Base-by-base conservation (phyloP, 2,888 invertebrate genomes). In the Diarsia mendica region DNA sequence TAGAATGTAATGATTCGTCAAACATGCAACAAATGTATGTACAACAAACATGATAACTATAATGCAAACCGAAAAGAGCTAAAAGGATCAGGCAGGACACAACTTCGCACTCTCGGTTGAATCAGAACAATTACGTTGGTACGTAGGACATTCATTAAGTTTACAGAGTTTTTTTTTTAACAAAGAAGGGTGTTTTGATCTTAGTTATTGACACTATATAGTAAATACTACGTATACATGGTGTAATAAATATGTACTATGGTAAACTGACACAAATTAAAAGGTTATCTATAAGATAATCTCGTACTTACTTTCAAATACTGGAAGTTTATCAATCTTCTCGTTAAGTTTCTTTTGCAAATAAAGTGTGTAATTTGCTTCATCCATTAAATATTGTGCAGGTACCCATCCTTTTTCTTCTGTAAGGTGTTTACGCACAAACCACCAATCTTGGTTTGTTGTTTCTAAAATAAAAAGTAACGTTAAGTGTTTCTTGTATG, bases 321-420 rank as follows among this genome's bases (percentile, higher is more conserved):
- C 98, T 33, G 99, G 99, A 15, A 99, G 96, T 92, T 98, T 98
- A 89, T 98, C 98, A 88, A 99, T 99, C 93, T 98, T 99, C 92
- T 99, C 99, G 89, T 98, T 98, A 2, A 99, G 95, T 94, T 98
- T 99, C 94, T 98, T 98, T 91, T 99, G 98, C 15, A 99, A 97
- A 89, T 98, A 99, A 64, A 98, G 95, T 0, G 98, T 98, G 90
- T 99, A 99, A 87, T 98, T 98, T 5, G 96, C 96, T 92, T 98
- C 98, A 89, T 98, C 98, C 97, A 98, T 98, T 6, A 99, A 96
- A 90, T 98, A 98, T 91, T 98, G 98, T 0, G 99, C 98, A 23
- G 99, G 99, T n/a, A 99, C 99, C 98, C 98, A 99, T 78, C 99
- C 99, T 89, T 98, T 98, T 94, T 99, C 99, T 92, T 98, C 98